These are phyloP conservation scores for Poeciliopsis occidentalis DNA, from an alignment of 2,113 vertebrate genomes.

Conservation along the genomic window DNA sequence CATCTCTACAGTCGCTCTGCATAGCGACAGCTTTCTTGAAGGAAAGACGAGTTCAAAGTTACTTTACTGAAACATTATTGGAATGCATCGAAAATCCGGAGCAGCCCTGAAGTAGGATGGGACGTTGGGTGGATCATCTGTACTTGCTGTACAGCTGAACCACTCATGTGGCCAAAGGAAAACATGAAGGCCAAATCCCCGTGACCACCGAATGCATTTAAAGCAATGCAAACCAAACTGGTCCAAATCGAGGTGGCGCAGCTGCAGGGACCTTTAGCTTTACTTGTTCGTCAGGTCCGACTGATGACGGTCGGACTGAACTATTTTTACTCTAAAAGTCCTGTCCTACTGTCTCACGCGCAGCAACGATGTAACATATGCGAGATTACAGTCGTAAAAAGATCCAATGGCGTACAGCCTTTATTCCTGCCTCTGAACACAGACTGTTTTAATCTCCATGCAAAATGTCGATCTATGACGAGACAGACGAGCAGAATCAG, in stretches of 20 bases:
- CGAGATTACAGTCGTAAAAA: constrained; percentile 8
- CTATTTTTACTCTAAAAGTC: constrained; percentile 23
- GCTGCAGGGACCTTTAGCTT: neutral
- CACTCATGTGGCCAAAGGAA: constrained; percentile 56
- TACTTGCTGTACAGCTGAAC: constrained; percentile 59
- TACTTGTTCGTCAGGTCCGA: constrained; percentile 16
- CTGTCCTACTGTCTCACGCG: constrained; percentile 8
- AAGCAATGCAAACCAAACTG: constrained; percentile 2
- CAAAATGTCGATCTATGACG: constrained; percentile 95
- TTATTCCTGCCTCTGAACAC: constrained; percentile 55
- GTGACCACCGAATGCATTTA: constrained; percentile 45
- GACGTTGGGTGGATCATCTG: constrained; percentile 60
- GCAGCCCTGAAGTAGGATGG: constrained; percentile 23
- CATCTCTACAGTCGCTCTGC: constrained; percentile 44
- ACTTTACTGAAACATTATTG: constrained; percentile 37
- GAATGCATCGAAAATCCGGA: constrained; percentile 11
- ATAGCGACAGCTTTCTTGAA: constrained; percentile 14
- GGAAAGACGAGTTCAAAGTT: constrained; percentile 26
- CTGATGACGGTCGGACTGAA: constrained; percentile 64
- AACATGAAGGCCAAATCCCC: constrained; percentile 59
- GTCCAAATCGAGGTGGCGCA: constrained; percentile 32
- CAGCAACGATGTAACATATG: constrained; percentile 15
- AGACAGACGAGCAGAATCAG: constrained; percentile 87
- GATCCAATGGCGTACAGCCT: neutral
- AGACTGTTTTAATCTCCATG: constrained; percentile 85